These are phyloP conservation scores for Aegithalos caudatus DNA, from an alignment of 2,113 vertebrate genomes.

Conservation along the genomic window DNA sequence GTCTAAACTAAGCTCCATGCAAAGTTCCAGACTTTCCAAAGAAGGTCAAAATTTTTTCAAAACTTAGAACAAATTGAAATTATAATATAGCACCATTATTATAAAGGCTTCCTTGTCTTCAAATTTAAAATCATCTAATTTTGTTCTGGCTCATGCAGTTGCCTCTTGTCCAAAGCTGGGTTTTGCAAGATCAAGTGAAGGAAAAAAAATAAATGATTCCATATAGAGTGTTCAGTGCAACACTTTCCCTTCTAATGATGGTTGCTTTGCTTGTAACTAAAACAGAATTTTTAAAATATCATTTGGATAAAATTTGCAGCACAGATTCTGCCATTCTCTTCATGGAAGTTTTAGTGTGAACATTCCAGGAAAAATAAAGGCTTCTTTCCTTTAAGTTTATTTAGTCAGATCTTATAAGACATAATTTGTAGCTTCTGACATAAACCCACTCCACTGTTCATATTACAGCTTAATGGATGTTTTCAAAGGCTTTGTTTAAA, in stretches of 20 bases:
- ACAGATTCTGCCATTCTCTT: neutral
- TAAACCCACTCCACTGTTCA: neutral
- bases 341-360: neutral
- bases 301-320: neutral
- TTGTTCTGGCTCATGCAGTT: neutral
- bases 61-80: rapidly evolving
- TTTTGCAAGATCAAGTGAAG: neutral
- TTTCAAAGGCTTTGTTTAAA: neutral
- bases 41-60: neutral
- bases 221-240: neutral
- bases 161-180: neutral
- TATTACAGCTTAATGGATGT: neutral
- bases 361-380: neutral
- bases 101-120: neutral
- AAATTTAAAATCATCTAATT: neutral
- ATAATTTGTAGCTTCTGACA: neutral
- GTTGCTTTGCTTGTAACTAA: neutral
- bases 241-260: neutral
- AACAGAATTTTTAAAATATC: neutral
- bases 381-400: neutral
- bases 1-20: neutral
- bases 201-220: neutral
- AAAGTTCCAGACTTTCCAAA: neutral
- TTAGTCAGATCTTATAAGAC: neutral
- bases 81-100: neutral